phyloP scores from a whole-genome alignment of 2,113 vertebrate species.

The Rallus limicola region DNA sequence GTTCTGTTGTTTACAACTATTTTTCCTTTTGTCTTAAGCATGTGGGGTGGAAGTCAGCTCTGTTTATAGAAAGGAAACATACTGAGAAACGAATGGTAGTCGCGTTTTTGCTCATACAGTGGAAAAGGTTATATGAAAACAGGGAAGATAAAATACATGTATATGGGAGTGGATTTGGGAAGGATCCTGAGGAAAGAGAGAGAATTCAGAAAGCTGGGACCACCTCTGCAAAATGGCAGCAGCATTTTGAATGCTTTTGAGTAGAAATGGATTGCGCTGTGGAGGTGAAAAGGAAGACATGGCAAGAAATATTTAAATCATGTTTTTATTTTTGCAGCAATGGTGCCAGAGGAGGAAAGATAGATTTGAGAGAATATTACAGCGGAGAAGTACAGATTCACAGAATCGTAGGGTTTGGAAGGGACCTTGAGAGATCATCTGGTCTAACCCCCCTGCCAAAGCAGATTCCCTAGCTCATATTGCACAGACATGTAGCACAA shows the following conservation, averaged over 20 bases:
- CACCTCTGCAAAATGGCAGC: neutral
- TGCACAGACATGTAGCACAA: neutral
- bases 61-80: neutral
- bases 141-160: neutral
- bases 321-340: neutral
- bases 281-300: neutral
- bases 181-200: neutral
- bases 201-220: neutral
- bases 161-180: neutral
- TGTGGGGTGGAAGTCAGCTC: neutral
- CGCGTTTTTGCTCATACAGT: neutral
- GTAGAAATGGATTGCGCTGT: neutral
- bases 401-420: no score
- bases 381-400: neutral
- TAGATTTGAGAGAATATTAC: neutral
- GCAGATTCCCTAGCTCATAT: no score
- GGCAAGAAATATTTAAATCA: neutral
- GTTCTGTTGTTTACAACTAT: neutral
- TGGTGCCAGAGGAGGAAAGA: neutral
- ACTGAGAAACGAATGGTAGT: neutral
- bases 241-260: neutral
- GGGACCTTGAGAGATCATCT: no score
- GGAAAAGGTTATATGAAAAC: neutral
- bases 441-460: no score
- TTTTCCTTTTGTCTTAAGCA: no score